These are phyloP conservation scores for Acrocyrtus sp. DNA, from an alignment of 2,888 invertebrate genomes.

Conservation along the genomic window DNA sequence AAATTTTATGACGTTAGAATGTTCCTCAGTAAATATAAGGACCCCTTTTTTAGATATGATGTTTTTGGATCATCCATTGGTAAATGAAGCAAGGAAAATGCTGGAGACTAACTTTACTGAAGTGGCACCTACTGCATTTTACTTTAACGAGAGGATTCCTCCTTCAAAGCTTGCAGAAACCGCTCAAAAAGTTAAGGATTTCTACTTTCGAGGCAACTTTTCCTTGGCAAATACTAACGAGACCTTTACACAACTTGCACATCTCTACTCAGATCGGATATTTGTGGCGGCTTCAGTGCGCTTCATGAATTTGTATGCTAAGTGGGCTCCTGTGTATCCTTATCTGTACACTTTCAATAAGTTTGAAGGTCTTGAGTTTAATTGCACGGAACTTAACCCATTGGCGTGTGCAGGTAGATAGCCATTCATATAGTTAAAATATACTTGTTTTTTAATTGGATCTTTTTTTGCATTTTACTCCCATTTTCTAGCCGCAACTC, in stretches of 20 bases:
- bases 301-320: constrained; percentile 31
- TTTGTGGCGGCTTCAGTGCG: constrained; percentile 10
- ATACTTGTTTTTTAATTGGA: not conserved
- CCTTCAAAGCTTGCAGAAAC: constrained; percentile 15
- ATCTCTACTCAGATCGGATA: constrained; percentile 33
- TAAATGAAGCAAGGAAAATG: too few relatives aligned
- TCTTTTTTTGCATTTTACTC: too few relatives aligned
- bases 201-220: constrained; percentile 33
- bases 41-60: constrained; percentile 10
- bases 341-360: constrained; percentile 42
- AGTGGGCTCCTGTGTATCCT: constrained; percentile 24
- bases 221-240: constrained; percentile 4
- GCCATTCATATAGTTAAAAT: not conserved
- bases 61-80: not conserved
- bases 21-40: not conserved
- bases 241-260: constrained; percentile 3
- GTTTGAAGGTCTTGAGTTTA: too few relatives aligned
- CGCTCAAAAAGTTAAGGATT: constrained; percentile 29
- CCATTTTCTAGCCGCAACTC: constrained; percentile 37
- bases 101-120: constrained; percentile 23
- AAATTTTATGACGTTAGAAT: too few relatives aligned
- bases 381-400: not conserved
- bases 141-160: constrained; percentile 34
- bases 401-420: not conserved
- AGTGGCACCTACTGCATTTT: constrained; percentile 42